A percentile compares a stretch with the other conserved stretches of the same genome.
phyloP scores from a whole-genome alignment of 2,113 vertebrate genomes.

The Enhydra lutris region DNA sequence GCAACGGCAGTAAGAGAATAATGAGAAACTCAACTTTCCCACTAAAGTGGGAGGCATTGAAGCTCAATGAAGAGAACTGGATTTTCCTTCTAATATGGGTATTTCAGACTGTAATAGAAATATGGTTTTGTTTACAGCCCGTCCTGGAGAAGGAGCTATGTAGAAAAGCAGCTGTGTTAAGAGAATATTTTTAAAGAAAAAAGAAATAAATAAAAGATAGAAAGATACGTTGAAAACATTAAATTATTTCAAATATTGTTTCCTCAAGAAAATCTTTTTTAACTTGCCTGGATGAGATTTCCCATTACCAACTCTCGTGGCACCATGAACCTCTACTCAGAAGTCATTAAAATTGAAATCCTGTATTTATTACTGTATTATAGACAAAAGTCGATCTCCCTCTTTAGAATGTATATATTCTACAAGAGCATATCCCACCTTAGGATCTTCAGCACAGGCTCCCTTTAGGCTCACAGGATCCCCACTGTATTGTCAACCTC shows the following conservation, averaged over 20 bases:
- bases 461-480: not conserved
- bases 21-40: not conserved
- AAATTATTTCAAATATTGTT: not conserved
- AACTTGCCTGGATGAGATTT: not conserved
- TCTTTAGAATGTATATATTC: not conserved
- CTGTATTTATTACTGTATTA: not conserved
- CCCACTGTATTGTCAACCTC: not conserved
- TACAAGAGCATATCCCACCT: not conserved
- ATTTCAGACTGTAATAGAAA: not conserved
- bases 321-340: not conserved
- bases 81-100: not conserved
- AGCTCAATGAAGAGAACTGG: not conserved
- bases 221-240: not conserved
- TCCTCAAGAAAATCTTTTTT: not conserved
- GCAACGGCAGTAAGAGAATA: slow-evolving; percentile 36
- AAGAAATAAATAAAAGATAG: not conserved
- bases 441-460: not conserved
- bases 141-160: not conserved
- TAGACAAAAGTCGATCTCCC: not conserved
- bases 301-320: not conserved
- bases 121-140: not conserved
- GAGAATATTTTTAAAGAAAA: not conserved
- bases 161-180: not conserved
- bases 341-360: not conserved
- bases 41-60: not conserved